Evolutionary conservation across 2,888 invertebrate genomes (phyloP).

Genomic region (Drosophila subsilvestris): DNA sequence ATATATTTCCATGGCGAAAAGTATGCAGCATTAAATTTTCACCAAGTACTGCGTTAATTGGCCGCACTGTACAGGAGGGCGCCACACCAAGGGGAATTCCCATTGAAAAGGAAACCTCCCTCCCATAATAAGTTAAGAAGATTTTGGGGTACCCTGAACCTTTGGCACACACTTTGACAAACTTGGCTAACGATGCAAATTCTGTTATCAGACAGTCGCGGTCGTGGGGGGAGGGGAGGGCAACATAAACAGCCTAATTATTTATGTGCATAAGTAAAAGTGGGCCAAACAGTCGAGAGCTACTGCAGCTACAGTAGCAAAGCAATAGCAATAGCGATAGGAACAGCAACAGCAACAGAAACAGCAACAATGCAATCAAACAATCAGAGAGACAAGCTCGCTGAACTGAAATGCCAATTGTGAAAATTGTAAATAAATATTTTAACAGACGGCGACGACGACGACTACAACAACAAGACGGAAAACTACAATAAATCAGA

Average conservation of each 20-base stretch:
- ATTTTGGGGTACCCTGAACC: background rate
- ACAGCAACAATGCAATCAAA: conserved; percentile 46
- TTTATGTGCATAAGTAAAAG: conserved; percentile 67
- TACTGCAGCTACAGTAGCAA: conserved; percentile 21
- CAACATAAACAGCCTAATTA: conserved; percentile 48
- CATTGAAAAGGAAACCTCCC: too few relatives aligned
- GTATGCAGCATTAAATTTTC: conserved; percentile 8
- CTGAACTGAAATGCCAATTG: conserved; percentile 73
- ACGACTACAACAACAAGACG: conserved; percentile 44
- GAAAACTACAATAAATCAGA: conserved; percentile 75
- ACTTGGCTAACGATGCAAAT: conserved; percentile 48
- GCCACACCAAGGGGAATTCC: background rate
- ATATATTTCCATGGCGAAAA: conserved; percentile 14
- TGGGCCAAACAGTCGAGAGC: conserved; percentile 51
- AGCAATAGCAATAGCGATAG: background rate
- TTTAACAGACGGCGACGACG: conserved; percentile 68
- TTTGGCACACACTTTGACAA: conserved; percentile 22
- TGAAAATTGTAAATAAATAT: conserved; percentile 82
- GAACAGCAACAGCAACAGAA: conserved; percentile 12
- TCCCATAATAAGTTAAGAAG: too few relatives aligned
- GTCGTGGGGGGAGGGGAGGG: background rate
- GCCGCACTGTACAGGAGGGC: background rate
- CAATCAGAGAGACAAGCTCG: conserved; percentile 48
- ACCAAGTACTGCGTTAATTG: background rate
- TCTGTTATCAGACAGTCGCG: conserved; percentile 40